These are phyloP conservation scores for Tinea trinotella DNA, from an alignment of 2,888 invertebrate species.

Conservation along the genomic window DNA sequence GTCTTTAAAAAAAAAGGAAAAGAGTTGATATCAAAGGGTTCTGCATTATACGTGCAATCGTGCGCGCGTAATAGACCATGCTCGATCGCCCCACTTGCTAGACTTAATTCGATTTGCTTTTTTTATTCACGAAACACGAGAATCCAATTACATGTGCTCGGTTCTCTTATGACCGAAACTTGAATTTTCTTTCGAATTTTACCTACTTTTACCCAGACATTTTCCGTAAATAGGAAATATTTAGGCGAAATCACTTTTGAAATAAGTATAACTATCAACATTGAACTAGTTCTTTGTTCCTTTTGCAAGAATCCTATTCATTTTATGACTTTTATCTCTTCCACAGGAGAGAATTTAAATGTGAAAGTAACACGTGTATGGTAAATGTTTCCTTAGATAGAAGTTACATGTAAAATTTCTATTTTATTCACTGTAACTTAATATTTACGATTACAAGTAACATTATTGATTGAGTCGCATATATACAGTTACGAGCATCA, in stretches of 20 bases:
- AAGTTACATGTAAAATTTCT: background rate
- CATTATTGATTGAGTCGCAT: too few species aligned
- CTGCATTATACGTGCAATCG: constrained; percentile 13
- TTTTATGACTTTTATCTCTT: background rate
- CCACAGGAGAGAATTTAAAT: background rate
- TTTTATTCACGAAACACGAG: constrained; percentile 17
- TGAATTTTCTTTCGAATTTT: constrained; percentile 13
- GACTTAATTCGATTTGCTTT: constrained; percentile 17
- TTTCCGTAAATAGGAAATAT: constrained; percentile 4
- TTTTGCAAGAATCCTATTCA: background rate
- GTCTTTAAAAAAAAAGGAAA: background rate
- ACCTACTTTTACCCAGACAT: constrained; percentile 5
- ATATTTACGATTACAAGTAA: too few species aligned
- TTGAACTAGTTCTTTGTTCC: background rate
- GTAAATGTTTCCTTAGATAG: background rate
- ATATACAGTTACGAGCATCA: too few species aligned
- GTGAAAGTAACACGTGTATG: background rate
- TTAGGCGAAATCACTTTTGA: constrained; percentile 3
- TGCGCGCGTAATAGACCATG: constrained; percentile 17
- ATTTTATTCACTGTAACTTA: background rate
- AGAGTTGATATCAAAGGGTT: constrained; percentile 9
- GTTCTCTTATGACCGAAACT: constrained; percentile 14
- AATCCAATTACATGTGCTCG: constrained; percentile 16
- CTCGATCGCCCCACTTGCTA: constrained; percentile 12
- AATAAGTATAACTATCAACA: constrained; percentile 6